These are phyloP conservation scores for Nixonia krombeini DNA, from an alignment of 1,140 invertebrate species.

Conservation along the genomic window DNA sequence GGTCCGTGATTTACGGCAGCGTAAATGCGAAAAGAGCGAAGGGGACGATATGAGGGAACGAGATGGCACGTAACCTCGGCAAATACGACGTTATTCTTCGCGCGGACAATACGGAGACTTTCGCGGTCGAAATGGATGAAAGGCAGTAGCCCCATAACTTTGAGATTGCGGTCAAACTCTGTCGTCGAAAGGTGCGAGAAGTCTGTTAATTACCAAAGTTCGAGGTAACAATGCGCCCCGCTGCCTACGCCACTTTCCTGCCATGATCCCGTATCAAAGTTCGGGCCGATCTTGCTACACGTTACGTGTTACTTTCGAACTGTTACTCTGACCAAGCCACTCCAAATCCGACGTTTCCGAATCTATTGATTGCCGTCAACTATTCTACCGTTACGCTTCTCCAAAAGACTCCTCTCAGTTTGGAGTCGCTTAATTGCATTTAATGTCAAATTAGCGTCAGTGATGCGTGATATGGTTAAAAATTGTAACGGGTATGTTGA, in stretches of 20 bases:
- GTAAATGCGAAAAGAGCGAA: conserved; percentile 33
- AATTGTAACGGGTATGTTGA: too few relatives aligned
- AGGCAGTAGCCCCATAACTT: conserved; percentile 32
- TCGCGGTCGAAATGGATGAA: conserved; percentile 33
- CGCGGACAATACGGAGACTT: conserved; percentile 28
- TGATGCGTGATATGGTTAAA: too few relatives aligned
- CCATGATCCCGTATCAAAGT: conserved; percentile 34
- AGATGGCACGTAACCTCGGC: conserved; percentile 25
- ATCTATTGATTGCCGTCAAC: not conserved
- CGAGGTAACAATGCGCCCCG: conserved; percentile 34
- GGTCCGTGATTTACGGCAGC: conserved; percentile 30
- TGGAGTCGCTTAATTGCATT: too few relatives aligned
- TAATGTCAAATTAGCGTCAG: too few relatives aligned
- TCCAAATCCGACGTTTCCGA: conserved; percentile 7
- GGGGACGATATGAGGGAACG: conserved; percentile 33
- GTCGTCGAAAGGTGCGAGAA: conserved; percentile 29
- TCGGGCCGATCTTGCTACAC: conserved; percentile 16
- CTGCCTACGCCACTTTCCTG: conserved; percentile 24
- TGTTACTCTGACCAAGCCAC: conserved; percentile 4
- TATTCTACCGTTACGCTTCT: too few relatives aligned
- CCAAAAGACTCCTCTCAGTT: too few relatives aligned
- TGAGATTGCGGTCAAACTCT: conserved; percentile 39
- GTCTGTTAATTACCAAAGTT: conserved; percentile 47
- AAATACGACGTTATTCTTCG: conserved; percentile 22
- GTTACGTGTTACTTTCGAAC: conserved; percentile 18